These are phyloP conservation scores for Archocentrus centrarchus DNA, from an alignment of 2,113 vertebrate genomes.

Conservation along the genomic window DNA sequence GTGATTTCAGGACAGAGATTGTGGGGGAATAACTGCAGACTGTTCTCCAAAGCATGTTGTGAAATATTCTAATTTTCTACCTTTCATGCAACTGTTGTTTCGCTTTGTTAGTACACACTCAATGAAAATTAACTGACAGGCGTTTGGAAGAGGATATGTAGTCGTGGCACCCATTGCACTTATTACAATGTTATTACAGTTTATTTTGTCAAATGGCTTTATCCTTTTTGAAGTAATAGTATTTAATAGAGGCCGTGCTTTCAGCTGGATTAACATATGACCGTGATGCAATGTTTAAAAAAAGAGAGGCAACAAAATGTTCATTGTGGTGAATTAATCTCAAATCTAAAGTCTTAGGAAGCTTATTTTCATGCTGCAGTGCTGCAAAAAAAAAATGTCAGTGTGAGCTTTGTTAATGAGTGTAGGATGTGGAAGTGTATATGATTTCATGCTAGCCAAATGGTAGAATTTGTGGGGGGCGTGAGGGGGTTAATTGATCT, in stretches of 20 bases:
- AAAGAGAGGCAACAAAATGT: constrained; percentile 32
- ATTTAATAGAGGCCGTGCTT: constrained; percentile 29
- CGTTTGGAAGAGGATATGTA: background rate
- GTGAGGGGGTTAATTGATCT: constrained; percentile 7
- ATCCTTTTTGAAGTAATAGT: constrained; percentile 19
- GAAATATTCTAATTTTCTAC: background rate
- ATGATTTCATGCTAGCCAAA: background rate
- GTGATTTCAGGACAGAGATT: constrained; percentile 10
- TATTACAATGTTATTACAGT: background rate
- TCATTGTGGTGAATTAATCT: constrained; percentile 38
- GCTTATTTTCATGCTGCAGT: background rate
- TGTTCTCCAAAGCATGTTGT: background rate
- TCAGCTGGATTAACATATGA: constrained; percentile 59
- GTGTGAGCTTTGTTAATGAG: constrained; percentile 5
- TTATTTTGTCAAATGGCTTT: background rate
- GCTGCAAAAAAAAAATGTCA: background rate
- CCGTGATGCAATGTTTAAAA: constrained; percentile 39
- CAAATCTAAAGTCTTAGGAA: background rate
- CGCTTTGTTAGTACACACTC: background rate
- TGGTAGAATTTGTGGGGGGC: background rate
- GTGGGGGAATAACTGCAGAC: background rate
- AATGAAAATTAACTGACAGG: background rate
- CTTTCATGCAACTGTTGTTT: background rate
- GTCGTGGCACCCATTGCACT: background rate
- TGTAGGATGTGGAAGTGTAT: background rate